A percentile compares a stretch with the other conserved stretches of the same genome.
Evolutionary conservation across 1,140 invertebrate species (phyloP).

Genomic region (Musca domestica): DNA sequence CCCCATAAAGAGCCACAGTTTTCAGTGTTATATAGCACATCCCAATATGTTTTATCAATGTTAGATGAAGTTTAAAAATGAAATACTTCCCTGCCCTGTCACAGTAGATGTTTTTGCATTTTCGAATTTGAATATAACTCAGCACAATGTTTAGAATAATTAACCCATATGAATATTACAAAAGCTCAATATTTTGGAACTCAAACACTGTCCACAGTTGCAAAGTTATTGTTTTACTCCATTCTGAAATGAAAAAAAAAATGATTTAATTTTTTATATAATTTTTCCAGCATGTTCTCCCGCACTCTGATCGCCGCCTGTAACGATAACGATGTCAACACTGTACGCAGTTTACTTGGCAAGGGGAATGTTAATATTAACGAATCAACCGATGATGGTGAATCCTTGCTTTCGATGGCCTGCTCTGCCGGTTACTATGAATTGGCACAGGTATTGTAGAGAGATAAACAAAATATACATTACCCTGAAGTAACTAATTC

Average conservation of each 20-base stretch:
- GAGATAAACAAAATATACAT: neutral
- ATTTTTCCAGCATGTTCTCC: constrained; percentile 44
- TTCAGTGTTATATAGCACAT: too few relatives aligned
- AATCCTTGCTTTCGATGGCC: constrained; percentile 85
- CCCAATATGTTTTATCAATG: too few relatives aligned
- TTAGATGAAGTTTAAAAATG: too few relatives aligned
- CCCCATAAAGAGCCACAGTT: too few relatives aligned
- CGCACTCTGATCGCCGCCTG: constrained; percentile 64
- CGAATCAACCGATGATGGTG: constrained; percentile 91
- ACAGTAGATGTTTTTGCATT: too few relatives aligned
- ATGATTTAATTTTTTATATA: neutral
- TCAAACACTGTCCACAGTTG: too few relatives aligned
- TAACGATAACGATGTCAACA: constrained; percentile 87
- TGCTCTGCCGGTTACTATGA: constrained; percentile 93
- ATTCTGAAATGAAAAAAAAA: neutral
- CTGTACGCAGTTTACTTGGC: constrained; percentile 83
- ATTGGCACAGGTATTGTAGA: constrained; percentile 72
- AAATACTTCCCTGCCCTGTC: too few relatives aligned
- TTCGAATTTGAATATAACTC: too few relatives aligned
- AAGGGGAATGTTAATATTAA: constrained; percentile 83
- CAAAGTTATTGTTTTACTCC: too few relatives aligned
- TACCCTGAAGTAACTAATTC: neutral
- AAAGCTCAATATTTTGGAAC: too few relatives aligned
- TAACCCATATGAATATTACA: too few relatives aligned
- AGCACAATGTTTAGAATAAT: too few relatives aligned